Base-by-base conservation (phyloP, 2,113 vertebrate species). In the Dicrurus megarhynchus region DNA sequence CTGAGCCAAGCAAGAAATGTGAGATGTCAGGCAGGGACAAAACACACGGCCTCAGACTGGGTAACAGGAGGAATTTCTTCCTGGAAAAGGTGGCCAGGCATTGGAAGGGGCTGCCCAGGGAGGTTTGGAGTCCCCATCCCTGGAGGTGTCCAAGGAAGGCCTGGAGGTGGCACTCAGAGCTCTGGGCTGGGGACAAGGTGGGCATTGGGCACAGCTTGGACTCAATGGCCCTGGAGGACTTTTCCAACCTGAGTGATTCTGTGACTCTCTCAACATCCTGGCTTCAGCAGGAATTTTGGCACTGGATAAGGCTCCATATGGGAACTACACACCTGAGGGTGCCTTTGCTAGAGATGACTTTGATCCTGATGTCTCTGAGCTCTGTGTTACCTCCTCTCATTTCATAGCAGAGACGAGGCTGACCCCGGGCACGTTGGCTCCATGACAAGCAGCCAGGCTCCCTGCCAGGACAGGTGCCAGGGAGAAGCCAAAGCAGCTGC, bases 201-300 rank as follows among this genome's bases (percentile, higher is more conserved):
- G 44, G 37, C 10, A 44, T 16, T 0, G 0, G 39, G 1, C 28
- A 52, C 53, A 39, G 60, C 1, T 2, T 18, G 61, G 70, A 33
- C 27, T 44, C 1, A 1, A 18, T 6, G 35, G 59, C 17, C 42
- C 26, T 8, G 23, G 23, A 81, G 27, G 37, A 33, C 7, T 52
- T 74, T 52, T 67, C 46, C 60, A 67, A 7, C 23, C 33, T 20
- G 4, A 35, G 5, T 5, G 23, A 74, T 67, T 67, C 23, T 5
- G 10, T 16, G 44, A 33, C 20, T 67, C 44, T 28, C 27, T 32
- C 47, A 75, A 35, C 21, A 64, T 24, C 24, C 81, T 0, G 9
- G 52, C 41, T 37, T 3, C 2, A 10, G 53, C 50, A 70, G 53
- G 35, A 16, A 37, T 49, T 64, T 6, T 53, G 79, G 63, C 63